Evolutionary conservation across 2,797 vertebrate species (phyloP), one percentile per base, ranked within the genome.

Genomic region (Propithecus perrieri): DNA sequence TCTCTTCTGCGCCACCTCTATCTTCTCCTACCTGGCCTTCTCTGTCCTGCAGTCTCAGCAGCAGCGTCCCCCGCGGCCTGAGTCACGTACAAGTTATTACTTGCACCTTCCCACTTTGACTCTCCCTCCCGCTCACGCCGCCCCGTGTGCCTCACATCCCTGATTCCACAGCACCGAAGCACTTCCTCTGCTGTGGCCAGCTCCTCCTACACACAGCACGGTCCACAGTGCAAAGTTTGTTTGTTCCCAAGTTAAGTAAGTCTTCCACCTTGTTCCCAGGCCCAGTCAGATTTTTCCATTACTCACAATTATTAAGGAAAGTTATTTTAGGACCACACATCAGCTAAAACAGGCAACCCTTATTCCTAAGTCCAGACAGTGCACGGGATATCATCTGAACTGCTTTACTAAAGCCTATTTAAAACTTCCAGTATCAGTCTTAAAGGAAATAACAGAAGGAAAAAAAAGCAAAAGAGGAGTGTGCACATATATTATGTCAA

Each of bases 91-190:
- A 20, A 24, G 24, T 26, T n/a, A 78, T 53, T 11, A 17, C 78
- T 46, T 12, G 1, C 17, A 11, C 26, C 86, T n/a, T 20, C 35
- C 24, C 75, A 18, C 30, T 48, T 1, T 7, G 41, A 24, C 7
- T 43, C 55, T 61, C 48, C 4, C 0, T 2, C 46, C 59, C 0
- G 5, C 41, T n/a, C 35, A 6, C 15, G 6, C 0, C 38, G 14
- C 35, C 14, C 15, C 61, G 2, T 1, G 2, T 3, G 0, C 15
- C 63, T 59, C 4, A 12, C 33, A 35, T 26, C 65, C 53, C 46
- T 26, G 12, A 22, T 28, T 26, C 57, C 8, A 33, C 20, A 11
- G 33, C 71, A 41, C 26, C 12, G 9, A 35, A 15, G 26, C 20
- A 48, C 72, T 22, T 6, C 63, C 30, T 43, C 80, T 12, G 48